Evolutionary conservation across 2,797 vertebrate genomes (phyloP), one percentile per base, ranked within the genome.

Genomic region (Mormyrops attenuatus): DNA sequence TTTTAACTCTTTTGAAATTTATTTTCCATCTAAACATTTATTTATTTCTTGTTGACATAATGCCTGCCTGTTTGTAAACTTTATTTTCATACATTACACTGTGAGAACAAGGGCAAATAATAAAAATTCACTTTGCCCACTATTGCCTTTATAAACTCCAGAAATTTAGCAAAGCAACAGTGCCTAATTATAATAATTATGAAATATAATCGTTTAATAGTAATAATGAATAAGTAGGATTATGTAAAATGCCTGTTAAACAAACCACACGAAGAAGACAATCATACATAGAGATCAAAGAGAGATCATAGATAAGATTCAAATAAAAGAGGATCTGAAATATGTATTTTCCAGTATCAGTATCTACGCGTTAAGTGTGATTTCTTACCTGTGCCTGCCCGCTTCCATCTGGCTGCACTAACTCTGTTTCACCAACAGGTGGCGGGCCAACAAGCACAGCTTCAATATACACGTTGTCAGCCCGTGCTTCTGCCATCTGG

Each of bases 401-500:
- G 92, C 95, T 93, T 20, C 93, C 94, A 0, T 94, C 93, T 53
- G 93, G 66, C 47, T 88, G 92, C 91, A 94, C 77, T 88, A 94
- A 91, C 1, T 95, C 93, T 0, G 88, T 7, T 38, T 0, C 60
- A 0, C 92, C 95, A 84, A 91, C 92, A 41, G 92, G 92, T 3
- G 91, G 90, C 11, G 34, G 91, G 26, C 2, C 7, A 3, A 77
- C 15, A 2, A 90, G n/a, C n/a, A 92, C 93, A 0, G 63, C 90
- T 0, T 94, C 93, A 0, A 2, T 5, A 2, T 93, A 91, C 47
- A 93, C 0, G 0, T 93, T 92, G 30, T 95, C 95, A 17, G 63
- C n/a, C 1, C 92, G 91, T 49, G 84, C 50, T 91, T 92, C 94
- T 92, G 95, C 96, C 96, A 96, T 97, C 96, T 97, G 84, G 90